phyloP scores from a whole-genome alignment of 2,888 invertebrate species.

The Synergus gifuensis region DNA sequence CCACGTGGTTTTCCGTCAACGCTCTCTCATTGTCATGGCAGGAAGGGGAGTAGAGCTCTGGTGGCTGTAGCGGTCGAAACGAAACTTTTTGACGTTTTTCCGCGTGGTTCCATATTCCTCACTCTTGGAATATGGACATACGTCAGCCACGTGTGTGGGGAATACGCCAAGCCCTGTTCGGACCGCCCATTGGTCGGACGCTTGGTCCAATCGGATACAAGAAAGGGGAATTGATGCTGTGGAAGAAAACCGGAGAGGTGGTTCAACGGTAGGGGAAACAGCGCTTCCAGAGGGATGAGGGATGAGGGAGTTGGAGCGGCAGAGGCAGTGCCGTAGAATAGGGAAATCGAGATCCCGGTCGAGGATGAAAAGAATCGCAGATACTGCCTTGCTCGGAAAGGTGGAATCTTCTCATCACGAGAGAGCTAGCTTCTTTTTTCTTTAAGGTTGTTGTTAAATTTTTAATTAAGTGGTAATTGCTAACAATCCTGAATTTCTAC shows the following conservation, averaged over 20 bases:
- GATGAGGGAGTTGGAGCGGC: slow-evolving; percentile 50
- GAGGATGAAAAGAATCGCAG: slow-evolving; percentile 52
- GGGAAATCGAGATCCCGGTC: slow-evolving; percentile 50
- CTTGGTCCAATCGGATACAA: slow-evolving; percentile 59
- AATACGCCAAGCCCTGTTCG: slow-evolving; percentile 67
- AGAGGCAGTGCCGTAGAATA: slow-evolving; percentile 51
- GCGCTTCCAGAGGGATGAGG: slow-evolving; percentile 42
- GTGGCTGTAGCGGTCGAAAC: slow-evolving; percentile 58
- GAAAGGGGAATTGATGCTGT: slow-evolving; percentile 45
- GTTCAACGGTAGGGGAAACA: slow-evolving; percentile 43
- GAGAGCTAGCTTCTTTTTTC: background rate
- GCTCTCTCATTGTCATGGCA: slow-evolving; percentile 56
- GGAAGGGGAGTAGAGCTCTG: slow-evolving; percentile 49
- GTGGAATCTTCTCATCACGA: background rate
- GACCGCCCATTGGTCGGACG: slow-evolving; percentile 63
- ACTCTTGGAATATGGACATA: slow-evolving; percentile 71
- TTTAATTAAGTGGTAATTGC: background rate
- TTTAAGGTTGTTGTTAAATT: background rate
- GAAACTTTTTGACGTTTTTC: slow-evolving; percentile 73
- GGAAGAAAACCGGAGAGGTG: slow-evolving; percentile 47
- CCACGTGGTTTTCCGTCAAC: slow-evolving; percentile 59
- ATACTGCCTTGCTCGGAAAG: slow-evolving; percentile 10
- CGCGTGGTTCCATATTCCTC: slow-evolving; percentile 61
- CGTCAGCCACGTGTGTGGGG: slow-evolving; percentile 75
- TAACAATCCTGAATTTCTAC: background rate